phyloP scores from a whole-genome alignment of 2,113 vertebrate species.

The Tylochromis polylepis region DNA sequence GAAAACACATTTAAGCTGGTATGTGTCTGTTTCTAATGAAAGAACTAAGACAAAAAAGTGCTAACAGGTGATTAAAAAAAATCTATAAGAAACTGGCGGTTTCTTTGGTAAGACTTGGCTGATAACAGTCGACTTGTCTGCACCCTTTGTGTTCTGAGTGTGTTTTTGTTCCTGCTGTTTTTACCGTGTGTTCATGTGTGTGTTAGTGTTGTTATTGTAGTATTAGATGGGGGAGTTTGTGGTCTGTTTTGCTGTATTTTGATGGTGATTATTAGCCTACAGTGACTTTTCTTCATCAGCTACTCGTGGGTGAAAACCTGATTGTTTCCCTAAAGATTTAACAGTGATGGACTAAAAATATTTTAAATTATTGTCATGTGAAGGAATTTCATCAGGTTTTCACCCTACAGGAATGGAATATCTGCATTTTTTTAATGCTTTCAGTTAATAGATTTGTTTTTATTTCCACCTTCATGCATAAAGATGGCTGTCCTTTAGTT shows the following conservation, averaged over 20 bases:
- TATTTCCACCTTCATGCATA: background rate
- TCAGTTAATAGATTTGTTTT: background rate
- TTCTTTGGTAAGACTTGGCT: background rate
- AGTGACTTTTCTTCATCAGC: background rate
- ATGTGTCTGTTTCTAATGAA: conserved; percentile 49
- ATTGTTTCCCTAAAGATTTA: background rate
- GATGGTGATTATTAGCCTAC: background rate
- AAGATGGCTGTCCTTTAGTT: conserved; percentile 11
- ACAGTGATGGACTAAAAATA: background rate
- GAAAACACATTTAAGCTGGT: accelerated
- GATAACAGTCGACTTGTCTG: conserved; percentile 2
- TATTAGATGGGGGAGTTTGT: background rate
- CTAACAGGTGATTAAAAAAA: background rate
- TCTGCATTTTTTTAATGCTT: background rate
- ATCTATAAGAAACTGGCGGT: background rate
- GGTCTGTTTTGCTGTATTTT: background rate
- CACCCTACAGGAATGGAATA: background rate
- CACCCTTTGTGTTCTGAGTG: conserved; percentile 15
- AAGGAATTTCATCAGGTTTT: background rate
- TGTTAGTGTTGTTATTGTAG: background rate
- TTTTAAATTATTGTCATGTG: background rate
- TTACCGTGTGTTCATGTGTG: background rate
- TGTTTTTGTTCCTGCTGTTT: conserved; percentile 37
- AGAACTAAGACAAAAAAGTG: background rate
- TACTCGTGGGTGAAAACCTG: background rate